Percentiles rank a stretch among this genome's conserved stretches.
These are phyloP conservation scores for Drosophila jambulina DNA, from an alignment of 1,140 invertebrate species.

Conservation along the genomic window DNA sequence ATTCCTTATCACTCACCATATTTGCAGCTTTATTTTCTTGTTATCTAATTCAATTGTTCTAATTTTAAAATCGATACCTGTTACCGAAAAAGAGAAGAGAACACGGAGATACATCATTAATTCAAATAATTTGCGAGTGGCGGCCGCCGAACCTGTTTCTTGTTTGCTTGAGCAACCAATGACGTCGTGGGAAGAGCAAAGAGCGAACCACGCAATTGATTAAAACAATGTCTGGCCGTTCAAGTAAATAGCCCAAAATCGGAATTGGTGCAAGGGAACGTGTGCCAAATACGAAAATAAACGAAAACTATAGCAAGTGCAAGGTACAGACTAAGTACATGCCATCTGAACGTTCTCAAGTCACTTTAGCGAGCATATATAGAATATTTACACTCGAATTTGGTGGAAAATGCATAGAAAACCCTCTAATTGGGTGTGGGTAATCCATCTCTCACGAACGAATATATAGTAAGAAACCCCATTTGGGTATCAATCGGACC, in stretches of 20 bases:
- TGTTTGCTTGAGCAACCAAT: constrained; percentile 14
- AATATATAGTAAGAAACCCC: neutral
- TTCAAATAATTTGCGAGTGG: constrained; percentile 58
- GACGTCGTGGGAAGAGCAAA: constrained; percentile 26
- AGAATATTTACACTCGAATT: neutral
- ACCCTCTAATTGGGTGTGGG: neutral
- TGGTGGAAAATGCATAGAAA: too few species aligned
- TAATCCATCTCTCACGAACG: neutral
- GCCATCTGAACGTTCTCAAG: constrained; percentile 4
- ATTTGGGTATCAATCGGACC: constrained; percentile 3
- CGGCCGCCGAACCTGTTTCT: constrained; percentile 31
- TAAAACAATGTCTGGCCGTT: constrained; percentile 58
- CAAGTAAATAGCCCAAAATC: constrained; percentile 68
- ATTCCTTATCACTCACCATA: constrained; percentile 90
- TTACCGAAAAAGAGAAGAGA: constrained; percentile 56
- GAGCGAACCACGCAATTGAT: constrained; percentile 68
- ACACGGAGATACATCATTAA: constrained; percentile 51
- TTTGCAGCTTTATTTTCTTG: constrained; percentile 99
- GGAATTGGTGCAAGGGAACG: constrained; percentile 62
- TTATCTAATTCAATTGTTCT: constrained; percentile 98
- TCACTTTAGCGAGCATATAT: neutral
- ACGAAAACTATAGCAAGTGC: constrained; percentile 39
- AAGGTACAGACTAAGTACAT: constrained; percentile 12
- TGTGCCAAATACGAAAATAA: constrained; percentile 78
- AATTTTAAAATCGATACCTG: constrained; percentile 99